Base-by-base conservation (phyloP, 2,113 vertebrate species). In the Setophaga kirtlandii region DNA sequence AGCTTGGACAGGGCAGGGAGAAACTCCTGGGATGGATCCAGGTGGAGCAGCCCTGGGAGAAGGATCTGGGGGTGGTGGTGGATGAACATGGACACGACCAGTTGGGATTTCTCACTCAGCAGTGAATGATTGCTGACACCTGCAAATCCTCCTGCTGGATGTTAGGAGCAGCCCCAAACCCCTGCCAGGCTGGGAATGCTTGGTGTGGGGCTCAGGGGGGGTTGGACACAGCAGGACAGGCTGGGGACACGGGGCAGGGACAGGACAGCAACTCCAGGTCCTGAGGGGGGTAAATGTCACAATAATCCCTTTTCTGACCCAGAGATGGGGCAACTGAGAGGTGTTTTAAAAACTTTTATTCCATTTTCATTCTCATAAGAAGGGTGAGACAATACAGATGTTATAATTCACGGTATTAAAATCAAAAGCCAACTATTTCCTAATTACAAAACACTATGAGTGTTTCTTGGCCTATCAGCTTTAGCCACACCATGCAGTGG, bases 1-100 rank as follows among this genome's bases (percentile, higher is more conserved):
- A 50, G 28, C 46, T 20, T 0, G 0, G 14, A 12, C 18, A n/a
- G 21, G 18, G n/a, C 39, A 47, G 87, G 22, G 31, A 52, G 25
- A 27, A 50, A 5, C 49, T 15, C 24, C 49, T 50, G 25, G 49
- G 49, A 27, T 50, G 49, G 49, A 50, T 50, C 49, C 49, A 50
- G 49, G 15, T 27, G 49, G 15, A 50, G 49, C 49, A 50, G 49
- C 49, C 49, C 15, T 10, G 49, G 25, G 25, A 50, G 49, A 50
- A 15, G 49, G 14, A 27, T 37, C 25, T 15, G 25, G 49, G 49
- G 49, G 49, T 50, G 47, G 23, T 49, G 49, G 13, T 50, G 49
- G 49, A 24, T 15, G 49, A 50, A 15, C 15, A 5, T 50, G 49
- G 49, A 50, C 49, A 50, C 49, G 9, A 25, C 24, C 13, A 50